These are phyloP conservation scores for Phrynocephalus guinanensis DNA, from an alignment of 2,797 vertebrate genomes.

Conservation along the genomic window DNA sequence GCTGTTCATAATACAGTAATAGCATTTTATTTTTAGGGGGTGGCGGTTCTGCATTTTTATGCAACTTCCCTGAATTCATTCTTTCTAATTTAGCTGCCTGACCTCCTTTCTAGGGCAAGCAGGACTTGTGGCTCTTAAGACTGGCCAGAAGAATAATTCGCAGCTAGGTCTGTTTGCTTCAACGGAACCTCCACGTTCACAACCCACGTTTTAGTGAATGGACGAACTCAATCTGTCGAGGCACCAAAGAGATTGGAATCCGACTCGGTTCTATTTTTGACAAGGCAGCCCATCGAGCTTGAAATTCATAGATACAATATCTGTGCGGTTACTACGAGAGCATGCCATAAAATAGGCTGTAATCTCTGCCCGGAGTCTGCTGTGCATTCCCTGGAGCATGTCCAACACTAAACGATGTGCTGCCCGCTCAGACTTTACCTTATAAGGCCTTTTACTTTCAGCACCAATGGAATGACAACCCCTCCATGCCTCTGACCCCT, in stretches of 20 bases:
- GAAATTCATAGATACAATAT: slow-evolving; percentile 71
- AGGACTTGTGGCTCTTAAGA: neutral
- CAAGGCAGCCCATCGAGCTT: slow-evolving; percentile 53
- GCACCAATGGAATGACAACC: slow-evolving; percentile 71
- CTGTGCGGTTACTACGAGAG: slow-evolving; percentile 72
- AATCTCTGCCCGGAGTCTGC: slow-evolving; percentile 80
- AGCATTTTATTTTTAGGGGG: neutral
- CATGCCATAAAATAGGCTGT: slow-evolving; percentile 73
- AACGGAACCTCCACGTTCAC: neutral
- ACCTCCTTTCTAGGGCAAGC: neutral
- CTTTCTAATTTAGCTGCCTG: neutral
- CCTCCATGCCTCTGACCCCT: slow-evolving; percentile 68
- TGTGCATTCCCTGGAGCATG: slow-evolving; percentile 78
- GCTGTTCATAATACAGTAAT: no score
- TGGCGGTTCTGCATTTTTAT: neutral
- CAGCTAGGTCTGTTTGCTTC: neutral
- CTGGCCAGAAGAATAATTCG: neutral
- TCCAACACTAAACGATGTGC: slow-evolving; percentile 68
- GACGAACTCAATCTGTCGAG: neutral
- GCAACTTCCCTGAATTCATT: neutral
- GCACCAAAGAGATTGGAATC: slow-evolving; percentile 40
- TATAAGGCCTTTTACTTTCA: slow-evolving; percentile 85
- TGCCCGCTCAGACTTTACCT: slow-evolving; percentile 80
- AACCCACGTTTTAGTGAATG: slow-evolving; percentile 13
- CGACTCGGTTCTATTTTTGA: slow-evolving; percentile 66